Conservation (phyloP, 2,113 vertebrate species). For the Grus americana region DNA sequence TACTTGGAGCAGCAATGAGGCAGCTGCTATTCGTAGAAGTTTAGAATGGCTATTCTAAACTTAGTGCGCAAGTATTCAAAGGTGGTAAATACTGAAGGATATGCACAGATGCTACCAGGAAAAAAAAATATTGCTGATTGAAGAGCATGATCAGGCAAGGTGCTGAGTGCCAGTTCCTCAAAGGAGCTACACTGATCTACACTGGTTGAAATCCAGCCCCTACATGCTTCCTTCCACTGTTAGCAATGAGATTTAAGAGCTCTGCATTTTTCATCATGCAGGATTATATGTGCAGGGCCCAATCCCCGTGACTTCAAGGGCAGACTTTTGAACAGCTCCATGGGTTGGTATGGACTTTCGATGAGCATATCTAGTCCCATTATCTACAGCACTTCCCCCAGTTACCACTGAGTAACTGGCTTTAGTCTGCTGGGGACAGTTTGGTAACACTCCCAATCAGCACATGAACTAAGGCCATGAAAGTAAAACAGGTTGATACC, state of each 20-base stretch:
- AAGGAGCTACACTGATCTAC: not conserved
- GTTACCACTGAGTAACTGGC: not conserved
- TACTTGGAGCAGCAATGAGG: not conserved
- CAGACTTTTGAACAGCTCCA: not conserved
- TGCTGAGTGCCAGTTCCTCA: constrained; percentile 57
- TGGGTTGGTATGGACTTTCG: not conserved
- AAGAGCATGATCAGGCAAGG: not conserved
- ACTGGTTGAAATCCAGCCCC: not conserved
- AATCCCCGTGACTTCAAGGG: not conserved
- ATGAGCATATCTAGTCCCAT: not conserved
- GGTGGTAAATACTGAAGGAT: constrained; percentile 7
- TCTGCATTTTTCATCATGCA: not conserved
- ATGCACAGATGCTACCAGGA: constrained; percentile 14
- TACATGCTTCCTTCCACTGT: not conserved
- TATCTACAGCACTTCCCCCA: not conserved
- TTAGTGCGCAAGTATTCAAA: not conserved
- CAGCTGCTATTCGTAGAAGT: constrained; percentile 48
- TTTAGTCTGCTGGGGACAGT: not conserved
- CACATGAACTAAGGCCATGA: rapidly evolving
- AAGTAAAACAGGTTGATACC: not conserved
- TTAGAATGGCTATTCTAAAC: constrained; percentile 5
- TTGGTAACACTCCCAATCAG: not conserved
- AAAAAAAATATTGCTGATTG: not conserved
- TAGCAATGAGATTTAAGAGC: not conserved
- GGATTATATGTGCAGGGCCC: not conserved